These are phyloP conservation scores for Osedax fenrisi DNA, from an alignment of 2,888 invertebrate genomes.

Conservation along the genomic window DNA sequence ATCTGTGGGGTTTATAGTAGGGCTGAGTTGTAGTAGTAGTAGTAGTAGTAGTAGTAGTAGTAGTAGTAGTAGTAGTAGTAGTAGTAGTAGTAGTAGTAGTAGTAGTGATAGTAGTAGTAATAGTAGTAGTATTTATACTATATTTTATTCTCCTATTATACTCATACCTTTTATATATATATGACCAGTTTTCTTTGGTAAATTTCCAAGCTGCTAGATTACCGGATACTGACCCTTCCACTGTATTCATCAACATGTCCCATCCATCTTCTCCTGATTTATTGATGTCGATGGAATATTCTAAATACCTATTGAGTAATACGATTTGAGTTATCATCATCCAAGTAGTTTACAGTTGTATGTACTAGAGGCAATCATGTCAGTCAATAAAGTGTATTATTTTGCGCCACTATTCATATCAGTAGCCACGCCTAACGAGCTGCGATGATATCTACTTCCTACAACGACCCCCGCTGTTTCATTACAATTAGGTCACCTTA, in stretches of 20 bases:
- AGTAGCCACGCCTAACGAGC: no score
- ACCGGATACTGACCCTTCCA: constrained; percentile 60
- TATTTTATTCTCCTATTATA: no score
- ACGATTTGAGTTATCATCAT: no score
- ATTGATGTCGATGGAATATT: not conserved
- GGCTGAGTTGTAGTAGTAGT: not conserved
- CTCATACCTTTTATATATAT: constrained; percentile 57
- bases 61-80: not conserved
- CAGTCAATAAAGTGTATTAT: no score
- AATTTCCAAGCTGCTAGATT: constrained; percentile 64
- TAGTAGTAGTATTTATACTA: not conserved
- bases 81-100: not conserved
- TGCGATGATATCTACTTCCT: no score
- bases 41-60: not conserved
- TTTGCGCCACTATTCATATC: no score
- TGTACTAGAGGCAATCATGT: no score
- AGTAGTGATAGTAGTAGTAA: not conserved
- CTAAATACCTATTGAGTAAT: not conserved
- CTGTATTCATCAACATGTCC: constrained; percentile 61
- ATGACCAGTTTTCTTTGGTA: constrained; percentile 61
- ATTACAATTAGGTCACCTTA: no score
- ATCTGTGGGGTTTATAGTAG: no score
- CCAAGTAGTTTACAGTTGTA: no score
- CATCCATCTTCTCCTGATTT: no score
- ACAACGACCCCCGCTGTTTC: no score